Evolutionary conservation across 2,113 vertebrate species (phyloP).

Genomic region (Conger conger): DNA sequence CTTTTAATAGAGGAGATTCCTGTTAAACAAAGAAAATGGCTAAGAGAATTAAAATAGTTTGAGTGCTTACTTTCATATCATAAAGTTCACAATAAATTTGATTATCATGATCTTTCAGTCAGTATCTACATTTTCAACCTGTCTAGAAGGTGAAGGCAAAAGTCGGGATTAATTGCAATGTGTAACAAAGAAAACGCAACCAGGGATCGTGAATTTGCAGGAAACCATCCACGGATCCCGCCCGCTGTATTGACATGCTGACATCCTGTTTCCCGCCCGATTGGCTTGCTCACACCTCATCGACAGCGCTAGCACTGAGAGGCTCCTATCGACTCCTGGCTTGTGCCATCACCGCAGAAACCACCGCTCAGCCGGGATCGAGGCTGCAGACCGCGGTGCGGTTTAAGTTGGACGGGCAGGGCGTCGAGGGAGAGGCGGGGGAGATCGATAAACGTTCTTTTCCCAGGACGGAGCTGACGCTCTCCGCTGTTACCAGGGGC

Average conservation of each 20-base stretch:
- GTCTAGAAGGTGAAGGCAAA: too few relatives aligned
- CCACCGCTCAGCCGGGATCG: background rate
- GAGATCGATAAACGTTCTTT: constrained; percentile 20
- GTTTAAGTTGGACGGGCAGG: constrained; percentile 18
- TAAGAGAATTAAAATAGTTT: too few relatives aligned
- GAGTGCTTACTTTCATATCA: too few relatives aligned
- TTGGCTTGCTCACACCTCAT: background rate
- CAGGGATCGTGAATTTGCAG: background rate
- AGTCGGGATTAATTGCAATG: background rate
- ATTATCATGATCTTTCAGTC: too few relatives aligned
- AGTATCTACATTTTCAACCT: too few relatives aligned
- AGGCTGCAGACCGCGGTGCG: background rate
- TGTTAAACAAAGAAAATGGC: too few relatives aligned
- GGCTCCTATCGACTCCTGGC: background rate
- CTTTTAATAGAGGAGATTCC: too few relatives aligned
- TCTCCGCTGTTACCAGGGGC: background rate
- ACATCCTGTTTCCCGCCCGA: background rate
- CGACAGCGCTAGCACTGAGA: background rate
- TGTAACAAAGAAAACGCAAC: background rate
- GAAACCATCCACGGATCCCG: background rate
- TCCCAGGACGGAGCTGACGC: background rate
- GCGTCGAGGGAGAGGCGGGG: background rate
- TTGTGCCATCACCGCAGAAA: background rate
- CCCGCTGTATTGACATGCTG: background rate
- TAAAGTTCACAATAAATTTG: too few relatives aligned